Base-by-base conservation (phyloP, 2,888 invertebrate genomes). In the Trachelus stipa region DNA sequence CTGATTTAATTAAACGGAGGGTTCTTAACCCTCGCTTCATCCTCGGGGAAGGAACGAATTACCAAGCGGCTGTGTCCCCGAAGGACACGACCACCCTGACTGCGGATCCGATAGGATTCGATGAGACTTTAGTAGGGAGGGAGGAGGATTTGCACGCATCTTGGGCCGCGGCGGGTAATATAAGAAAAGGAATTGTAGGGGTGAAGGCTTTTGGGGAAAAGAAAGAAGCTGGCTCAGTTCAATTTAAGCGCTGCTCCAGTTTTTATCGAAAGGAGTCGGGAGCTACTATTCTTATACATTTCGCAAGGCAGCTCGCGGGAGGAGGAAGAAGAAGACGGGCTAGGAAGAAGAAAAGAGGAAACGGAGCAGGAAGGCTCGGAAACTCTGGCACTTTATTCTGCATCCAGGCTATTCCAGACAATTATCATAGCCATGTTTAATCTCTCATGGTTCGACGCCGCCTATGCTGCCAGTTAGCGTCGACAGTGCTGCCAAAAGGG, bases 1-100 rank as follows among this genome's bases (percentile, higher is more conserved):
- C 85, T 87, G 86, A 90, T 90, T 90, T 87, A 87, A 87, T 88
- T 89, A 87, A 82, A 79, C 80, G 79, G 82, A 40, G 40, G 83
- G 85, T 87, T 85, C 85, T 83, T 81, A 79, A 85, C 80, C 79
- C 79, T 31, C 69, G 69, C 33, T 69, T 69, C 71, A 12, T 31
- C 71, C 33, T 71, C 71, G 30, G 12, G 71, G 15, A 71, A 33
- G n/a, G 33, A n/a, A 71, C 33, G 71, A 71, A 30, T 71, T 71
- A 71, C n/a, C 31, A 71, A n/a, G 71, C 71, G 71, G 4, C 33
- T 71, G 71, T n/a, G 30, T 31, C 71, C 12, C 71, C 71, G 71
- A 71, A 33, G 71, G 71, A 40, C 15, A 15, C 40, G 40, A 40
- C 40, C 40, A 40, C 40, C 40, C 40, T 15, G 40, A 40, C 15